phyloP scores from a whole-genome alignment of 1,140 invertebrate species.

The Macrotrachela quadricornifera region DNA sequence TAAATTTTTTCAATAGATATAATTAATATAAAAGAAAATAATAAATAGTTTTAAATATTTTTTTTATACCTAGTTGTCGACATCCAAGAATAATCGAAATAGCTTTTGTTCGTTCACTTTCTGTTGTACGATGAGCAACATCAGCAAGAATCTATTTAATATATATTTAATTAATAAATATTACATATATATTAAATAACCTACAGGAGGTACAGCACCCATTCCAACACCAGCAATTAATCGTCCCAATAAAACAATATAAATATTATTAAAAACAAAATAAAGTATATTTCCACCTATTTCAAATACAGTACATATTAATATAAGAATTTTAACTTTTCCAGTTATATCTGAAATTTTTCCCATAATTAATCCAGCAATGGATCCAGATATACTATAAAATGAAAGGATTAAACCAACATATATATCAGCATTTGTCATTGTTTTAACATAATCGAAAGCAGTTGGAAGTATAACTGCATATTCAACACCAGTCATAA shows the following conservation, averaged over 20 bases:
- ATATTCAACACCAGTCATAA: conserved; percentile 7
- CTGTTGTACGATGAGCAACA: conserved; percentile 11
- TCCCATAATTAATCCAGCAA: conserved; percentile 12
- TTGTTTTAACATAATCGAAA: neutral
- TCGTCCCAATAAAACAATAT: conserved; percentile 11
- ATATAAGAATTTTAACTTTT: conserved; percentile 11
- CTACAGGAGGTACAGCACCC: neutral
- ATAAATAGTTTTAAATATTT: too few species aligned
- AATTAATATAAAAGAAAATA: too few species aligned
- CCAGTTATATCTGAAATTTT: conserved; percentile 10
- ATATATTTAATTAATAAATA: too few species aligned
- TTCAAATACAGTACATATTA: conserved; percentile 13
- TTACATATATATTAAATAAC: too few species aligned
- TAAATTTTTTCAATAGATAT: too few species aligned
- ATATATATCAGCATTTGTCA: conserved; percentile 4
- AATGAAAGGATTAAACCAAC: conserved; percentile 11
- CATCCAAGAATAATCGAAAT: conserved; percentile 11
- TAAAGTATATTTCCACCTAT: conserved; percentile 13
- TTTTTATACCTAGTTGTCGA: conserved; percentile 14
- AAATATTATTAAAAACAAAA: conserved; percentile 11
- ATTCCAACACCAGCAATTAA: conserved; percentile 11
- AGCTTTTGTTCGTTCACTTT: conserved; percentile 12
- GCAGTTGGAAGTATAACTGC: conserved; percentile 7
- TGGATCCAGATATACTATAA: conserved; percentile 12
- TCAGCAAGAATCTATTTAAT: conserved; percentile 8